phyloP scores from a whole-genome alignment of 2,113 vertebrate species.

The Ceratotherium simum region DNA sequence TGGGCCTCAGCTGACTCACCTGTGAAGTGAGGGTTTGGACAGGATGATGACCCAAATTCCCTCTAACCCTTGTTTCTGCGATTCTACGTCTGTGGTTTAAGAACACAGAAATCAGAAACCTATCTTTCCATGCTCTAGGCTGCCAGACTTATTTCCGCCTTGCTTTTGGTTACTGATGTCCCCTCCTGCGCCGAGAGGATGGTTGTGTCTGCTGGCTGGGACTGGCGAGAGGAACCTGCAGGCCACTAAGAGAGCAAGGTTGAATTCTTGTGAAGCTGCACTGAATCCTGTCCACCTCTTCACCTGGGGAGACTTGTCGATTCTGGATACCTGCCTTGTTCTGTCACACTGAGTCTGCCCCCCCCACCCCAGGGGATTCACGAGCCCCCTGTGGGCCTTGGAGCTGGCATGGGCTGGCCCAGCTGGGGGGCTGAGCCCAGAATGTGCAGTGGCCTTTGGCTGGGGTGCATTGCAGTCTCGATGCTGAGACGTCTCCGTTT shows the following conservation, averaged over 20 bases:
- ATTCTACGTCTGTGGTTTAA: not conserved
- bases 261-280: not conserved
- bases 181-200: not conserved
- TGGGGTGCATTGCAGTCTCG: not conserved
- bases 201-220: not conserved
- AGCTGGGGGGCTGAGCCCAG: not conserved
- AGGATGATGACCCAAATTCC: not conserved
- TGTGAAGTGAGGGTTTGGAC: slow-evolving; percentile 7
- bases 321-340: not conserved
- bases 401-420: not conserved
- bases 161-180: not conserved
- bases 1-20: not conserved
- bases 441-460: not conserved
- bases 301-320: not conserved
- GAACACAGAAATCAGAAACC: not conserved
- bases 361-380: rapidly evolving
- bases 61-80: not conserved
- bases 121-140: not conserved
- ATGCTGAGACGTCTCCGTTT: slow-evolving; percentile 71
- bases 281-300: not conserved
- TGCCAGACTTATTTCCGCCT: not conserved
- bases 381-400: not conserved
- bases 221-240: not conserved
- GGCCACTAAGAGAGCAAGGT: not conserved
- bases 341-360: not conserved